A percentile compares a stretch with the other conserved stretches of the same genome.
Conservation (phyloP, 1,140 invertebrate genomes). For the Anoplophora glabripennis region DNA sequence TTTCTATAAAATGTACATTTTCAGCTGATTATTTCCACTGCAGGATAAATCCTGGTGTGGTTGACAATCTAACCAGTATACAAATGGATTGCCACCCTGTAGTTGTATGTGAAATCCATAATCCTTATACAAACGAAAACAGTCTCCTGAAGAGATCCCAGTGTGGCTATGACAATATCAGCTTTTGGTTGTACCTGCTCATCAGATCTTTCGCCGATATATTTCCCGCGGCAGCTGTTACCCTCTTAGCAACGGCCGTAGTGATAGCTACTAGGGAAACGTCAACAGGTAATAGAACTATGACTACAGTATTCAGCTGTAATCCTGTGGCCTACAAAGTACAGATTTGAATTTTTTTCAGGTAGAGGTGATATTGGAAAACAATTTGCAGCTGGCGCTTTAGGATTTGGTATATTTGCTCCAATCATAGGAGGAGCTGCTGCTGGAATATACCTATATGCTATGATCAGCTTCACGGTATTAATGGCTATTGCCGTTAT, state of each 20-base stretch:
- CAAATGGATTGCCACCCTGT: constrained; percentile 54
- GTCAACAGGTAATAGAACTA: constrained; percentile 56
- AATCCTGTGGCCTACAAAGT: background rate
- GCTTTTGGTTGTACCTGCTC: constrained; percentile 69
- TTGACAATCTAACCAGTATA: constrained; percentile 31
- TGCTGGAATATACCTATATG: constrained; percentile 41
- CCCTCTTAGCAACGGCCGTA: constrained; percentile 71
- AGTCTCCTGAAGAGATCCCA: constrained; percentile 64
- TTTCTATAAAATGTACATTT: constrained; percentile 12
- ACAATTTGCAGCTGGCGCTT: constrained; percentile 72
- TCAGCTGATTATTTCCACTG: constrained; percentile 57
- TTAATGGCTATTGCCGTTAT: constrained; percentile 64
- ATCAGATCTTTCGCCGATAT: constrained; percentile 71
- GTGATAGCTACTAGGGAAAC: constrained; percentile 77
- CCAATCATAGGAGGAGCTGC: constrained; percentile 57
- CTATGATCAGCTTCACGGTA: constrained; percentile 58
- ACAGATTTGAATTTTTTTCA: background rate
- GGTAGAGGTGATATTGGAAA: constrained; percentile 71
- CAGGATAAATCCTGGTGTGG: constrained; percentile 52
- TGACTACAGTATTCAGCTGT: background rate
- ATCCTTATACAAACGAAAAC: constrained; percentile 63
- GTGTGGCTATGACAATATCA: constrained; percentile 64
- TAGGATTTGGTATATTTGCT: constrained; percentile 70
- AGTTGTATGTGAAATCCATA: constrained; percentile 64
- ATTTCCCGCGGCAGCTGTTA: constrained; percentile 69